Conservation (phyloP, 2,113 vertebrate species). For the Hylia prasina region DNA sequence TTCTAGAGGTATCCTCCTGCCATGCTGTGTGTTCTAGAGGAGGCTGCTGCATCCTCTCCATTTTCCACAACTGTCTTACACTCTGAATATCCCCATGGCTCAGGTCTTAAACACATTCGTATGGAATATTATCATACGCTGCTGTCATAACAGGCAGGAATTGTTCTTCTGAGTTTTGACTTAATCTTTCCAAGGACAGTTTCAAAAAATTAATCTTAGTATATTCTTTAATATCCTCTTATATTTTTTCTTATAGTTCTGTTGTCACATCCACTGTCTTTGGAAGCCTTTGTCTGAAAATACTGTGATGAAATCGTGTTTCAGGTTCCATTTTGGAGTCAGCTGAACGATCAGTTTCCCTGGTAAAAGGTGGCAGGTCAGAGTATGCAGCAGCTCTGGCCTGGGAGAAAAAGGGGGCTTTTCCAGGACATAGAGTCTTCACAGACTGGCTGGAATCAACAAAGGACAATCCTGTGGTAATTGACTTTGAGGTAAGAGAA, state of each 20-base stretch:
- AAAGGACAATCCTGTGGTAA: conserved; percentile 82
- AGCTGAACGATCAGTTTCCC: conserved; percentile 81
- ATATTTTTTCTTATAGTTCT: not conserved
- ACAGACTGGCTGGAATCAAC: conserved; percentile 83
- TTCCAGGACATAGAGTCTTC: conserved; percentile 68
- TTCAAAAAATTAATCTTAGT: not conserved
- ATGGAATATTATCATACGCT: not conserved
- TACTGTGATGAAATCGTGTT: not conserved
- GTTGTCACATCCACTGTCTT: not conserved
- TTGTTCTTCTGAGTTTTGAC: not conserved
- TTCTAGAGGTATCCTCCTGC: not conserved
- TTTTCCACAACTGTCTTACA: not conserved
- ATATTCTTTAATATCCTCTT: not conserved
- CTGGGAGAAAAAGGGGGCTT: conserved; percentile 75
- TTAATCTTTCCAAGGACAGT: not conserved
- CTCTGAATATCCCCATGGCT: not conserved
- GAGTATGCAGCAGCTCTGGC: conserved; percentile 80
- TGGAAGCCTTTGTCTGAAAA: not conserved
- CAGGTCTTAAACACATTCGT: not conserved
- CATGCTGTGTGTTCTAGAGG: not conserved
- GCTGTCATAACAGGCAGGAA: not conserved
- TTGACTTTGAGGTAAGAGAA: conserved; percentile 81
- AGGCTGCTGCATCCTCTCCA: not conserved
- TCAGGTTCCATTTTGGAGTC: conserved; percentile 85
- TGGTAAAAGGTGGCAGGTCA: conserved; percentile 81